Evolutionary conservation across 2,888 invertebrate species (phyloP).

Genomic region (Amiota minor): DNA sequence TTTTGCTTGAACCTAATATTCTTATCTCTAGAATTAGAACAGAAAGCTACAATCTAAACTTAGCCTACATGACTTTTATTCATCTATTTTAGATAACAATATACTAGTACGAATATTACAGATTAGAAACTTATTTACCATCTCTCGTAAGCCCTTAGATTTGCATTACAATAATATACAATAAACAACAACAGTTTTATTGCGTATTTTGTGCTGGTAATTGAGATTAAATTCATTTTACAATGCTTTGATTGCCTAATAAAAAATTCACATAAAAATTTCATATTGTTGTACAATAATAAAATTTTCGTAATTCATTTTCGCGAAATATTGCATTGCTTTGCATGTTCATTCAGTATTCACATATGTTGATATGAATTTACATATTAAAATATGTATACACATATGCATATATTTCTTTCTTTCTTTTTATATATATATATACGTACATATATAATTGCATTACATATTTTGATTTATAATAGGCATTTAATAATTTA

Average conservation of each 20-base stretch:
- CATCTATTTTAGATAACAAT: no score
- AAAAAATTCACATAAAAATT: slow-evolving; percentile 37
- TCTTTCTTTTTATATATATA: background rate
- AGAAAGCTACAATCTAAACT: no score
- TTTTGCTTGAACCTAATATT: no score
- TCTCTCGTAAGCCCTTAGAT: no score
- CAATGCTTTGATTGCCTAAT: slow-evolving; percentile 45
- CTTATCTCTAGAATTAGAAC: no score
- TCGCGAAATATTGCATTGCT: background rate
- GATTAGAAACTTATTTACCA: no score
- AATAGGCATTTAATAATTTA: slow-evolving; percentile 1
- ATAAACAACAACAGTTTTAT: slow-evolving; percentile 67
- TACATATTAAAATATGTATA: background rate
- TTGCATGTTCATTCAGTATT: background rate
- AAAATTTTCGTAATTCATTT: no score
- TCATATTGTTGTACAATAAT: background rate
- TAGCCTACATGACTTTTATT: no score
- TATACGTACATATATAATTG: no score
- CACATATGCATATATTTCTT: background rate
- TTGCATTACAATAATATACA: background rate
- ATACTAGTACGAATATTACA: no score
- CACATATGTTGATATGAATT: no score
- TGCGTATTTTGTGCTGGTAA: slow-evolving; percentile 64
- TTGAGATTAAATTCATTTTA: slow-evolving; percentile 66
- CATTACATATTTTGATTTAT: background rate